Evolutionary conservation across 2,113 vertebrate genomes (phyloP).

Genomic region (Coregonus clupeaformis): DNA sequence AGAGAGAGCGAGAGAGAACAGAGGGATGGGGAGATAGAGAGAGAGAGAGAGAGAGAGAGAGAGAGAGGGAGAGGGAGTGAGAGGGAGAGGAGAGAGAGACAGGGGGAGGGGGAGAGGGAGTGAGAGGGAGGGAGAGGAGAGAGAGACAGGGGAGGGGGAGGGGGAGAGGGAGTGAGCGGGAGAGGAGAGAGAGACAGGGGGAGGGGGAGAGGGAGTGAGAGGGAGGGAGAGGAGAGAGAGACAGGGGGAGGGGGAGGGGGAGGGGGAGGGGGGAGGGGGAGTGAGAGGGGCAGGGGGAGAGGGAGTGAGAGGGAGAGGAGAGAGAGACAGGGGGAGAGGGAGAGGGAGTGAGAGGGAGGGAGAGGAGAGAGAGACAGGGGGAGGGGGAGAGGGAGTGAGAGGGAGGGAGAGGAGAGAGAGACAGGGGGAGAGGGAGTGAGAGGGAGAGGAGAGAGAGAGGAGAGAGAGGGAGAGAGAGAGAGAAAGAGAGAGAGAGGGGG

Average conservation of each 20-base stretch:
- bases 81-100: too few species aligned
- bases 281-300: not conserved
- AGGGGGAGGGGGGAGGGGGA: not conserved
- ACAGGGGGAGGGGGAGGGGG: too few species aligned
- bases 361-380: too few species aligned
- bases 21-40: not conserved
- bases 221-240: too few species aligned
- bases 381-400: too few species aligned
- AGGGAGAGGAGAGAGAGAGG: not conserved
- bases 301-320: not conserved
- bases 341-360: not conserved
- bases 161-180: not conserved
- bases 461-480: not conserved
- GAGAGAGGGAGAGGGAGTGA: not conserved
- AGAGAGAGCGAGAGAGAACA: not conserved
- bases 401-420: not conserved
- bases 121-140: not conserved
- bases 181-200: not conserved
- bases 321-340: not conserved
- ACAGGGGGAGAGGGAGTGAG: too few species aligned
- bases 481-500: not conserved
- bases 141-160: too few species aligned
- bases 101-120: too few species aligned
- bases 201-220: not conserved
- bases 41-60: not conserved